Conservation (phyloP, 2,113 vertebrate species). For the Strix uralensis region DNA sequence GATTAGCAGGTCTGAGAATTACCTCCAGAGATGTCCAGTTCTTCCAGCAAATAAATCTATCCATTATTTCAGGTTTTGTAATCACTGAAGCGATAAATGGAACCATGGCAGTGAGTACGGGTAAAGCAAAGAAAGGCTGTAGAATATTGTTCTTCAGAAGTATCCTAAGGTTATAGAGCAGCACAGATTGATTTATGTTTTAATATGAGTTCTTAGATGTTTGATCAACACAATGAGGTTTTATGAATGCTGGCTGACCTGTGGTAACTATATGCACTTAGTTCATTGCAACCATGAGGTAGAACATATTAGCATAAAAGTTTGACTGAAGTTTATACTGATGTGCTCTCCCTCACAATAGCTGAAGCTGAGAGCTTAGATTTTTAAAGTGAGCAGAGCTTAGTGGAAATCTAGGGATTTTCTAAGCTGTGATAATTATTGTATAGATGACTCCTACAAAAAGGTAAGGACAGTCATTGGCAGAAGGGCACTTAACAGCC, state of each 20-base stretch:
- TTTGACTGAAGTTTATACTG: neutral
- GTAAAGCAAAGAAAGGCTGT: neutral
- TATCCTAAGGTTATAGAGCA: neutral
- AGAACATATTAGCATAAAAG: neutral
- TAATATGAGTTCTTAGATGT: neutral
- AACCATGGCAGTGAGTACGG: neutral
- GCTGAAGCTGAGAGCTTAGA: neutral
- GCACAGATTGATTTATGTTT: neutral
- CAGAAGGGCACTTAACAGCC: neutral
- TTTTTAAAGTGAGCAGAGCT: neutral
- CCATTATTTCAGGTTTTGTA: neutral
- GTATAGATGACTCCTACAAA: neutral
- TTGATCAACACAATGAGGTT: neutral
- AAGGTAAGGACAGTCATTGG: neutral
- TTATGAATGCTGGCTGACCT: neutral
- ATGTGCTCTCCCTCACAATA: neutral
- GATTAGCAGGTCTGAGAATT: neutral
- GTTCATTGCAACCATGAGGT: neutral
- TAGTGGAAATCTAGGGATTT: neutral
- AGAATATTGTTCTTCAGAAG: neutral
- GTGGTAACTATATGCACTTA: neutral
- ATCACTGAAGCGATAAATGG: neutral
- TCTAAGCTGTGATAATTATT: neutral
- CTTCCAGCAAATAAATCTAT: neutral
- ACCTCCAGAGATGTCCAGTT: neutral